These are phyloP conservation scores for Platalea minor DNA, from an alignment of 2,797 vertebrate species.

Conservation along the genomic window DNA sequence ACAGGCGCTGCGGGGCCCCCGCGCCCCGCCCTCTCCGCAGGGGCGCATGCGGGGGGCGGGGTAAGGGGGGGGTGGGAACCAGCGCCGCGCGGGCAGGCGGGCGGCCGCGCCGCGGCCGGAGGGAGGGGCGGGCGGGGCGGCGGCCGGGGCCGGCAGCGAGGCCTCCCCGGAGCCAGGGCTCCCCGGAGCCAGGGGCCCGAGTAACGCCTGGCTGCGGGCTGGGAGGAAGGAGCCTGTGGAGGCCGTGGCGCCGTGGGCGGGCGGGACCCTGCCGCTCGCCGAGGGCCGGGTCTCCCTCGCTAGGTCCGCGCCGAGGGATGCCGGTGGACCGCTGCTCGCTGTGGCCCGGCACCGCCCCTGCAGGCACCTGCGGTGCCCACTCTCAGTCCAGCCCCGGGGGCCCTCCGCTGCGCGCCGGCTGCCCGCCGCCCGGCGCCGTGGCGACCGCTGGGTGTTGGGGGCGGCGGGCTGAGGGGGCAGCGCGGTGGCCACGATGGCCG, in stretches of 20 bases:
- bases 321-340: accelerated
- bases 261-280: background rate
- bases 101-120: accelerated
- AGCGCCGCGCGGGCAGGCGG: background rate
- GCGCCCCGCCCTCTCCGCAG: background rate
- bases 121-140: too few relatives aligned
- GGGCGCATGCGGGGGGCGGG: background rate
- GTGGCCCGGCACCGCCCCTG: too few relatives aligned
- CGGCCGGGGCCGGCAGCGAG: too few relatives aligned
- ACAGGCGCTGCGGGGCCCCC: accelerated
- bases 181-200: too few relatives aligned
- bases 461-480: too few relatives aligned
- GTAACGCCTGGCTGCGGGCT: background rate
- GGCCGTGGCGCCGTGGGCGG: background rate
- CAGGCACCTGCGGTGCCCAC: background rate
- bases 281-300: too few relatives aligned
- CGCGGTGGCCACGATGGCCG: too few relatives aligned
- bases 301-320: too few relatives aligned
- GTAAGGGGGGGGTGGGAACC: too few relatives aligned
- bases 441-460: background rate
- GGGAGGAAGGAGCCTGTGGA: background rate
- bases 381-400: accelerated
- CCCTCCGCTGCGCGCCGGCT: background rate
- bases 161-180: too few relatives aligned
- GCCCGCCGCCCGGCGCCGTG: background rate